phyloP scores from a whole-genome alignment of 2,888 invertebrate genomes.

The Nemotelus nigrinus region DNA sequence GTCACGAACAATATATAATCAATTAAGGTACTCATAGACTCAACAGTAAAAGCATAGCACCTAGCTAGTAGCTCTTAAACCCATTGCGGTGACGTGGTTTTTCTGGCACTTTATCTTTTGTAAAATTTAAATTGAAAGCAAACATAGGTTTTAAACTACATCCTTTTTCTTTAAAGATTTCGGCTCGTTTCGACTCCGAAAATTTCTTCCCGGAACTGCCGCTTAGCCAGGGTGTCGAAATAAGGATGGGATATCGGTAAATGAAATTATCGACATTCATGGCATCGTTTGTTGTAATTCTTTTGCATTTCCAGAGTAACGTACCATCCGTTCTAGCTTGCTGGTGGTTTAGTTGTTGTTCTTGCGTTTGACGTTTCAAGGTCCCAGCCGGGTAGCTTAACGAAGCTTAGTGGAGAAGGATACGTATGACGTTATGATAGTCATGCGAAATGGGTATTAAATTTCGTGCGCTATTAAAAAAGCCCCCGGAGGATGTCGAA shows the following conservation, averaged over 20 bases:
- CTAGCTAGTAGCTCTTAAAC: neutral
- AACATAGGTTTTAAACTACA: conserved; percentile 1
- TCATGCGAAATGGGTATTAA: neutral
- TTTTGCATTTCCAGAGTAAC: conserved; percentile 16
- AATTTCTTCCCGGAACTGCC: neutral
- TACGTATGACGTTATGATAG: neutral
- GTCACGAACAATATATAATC: too few relatives aligned
- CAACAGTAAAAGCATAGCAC: neutral
- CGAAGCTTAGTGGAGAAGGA: too few relatives aligned
- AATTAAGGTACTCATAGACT: too few relatives aligned
- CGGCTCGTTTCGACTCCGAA: neutral
- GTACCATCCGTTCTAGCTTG: too few relatives aligned
- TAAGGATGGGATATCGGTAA: neutral
- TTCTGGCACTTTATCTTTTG: neutral
- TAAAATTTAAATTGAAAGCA: conserved; percentile 38
- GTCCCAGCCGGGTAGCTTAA: too few relatives aligned
- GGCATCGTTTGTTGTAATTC: conserved; percentile 14
- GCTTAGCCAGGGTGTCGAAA: neutral
- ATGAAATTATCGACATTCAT: conserved; percentile 28
- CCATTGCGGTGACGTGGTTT: neutral
- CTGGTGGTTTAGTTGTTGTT: neutral
- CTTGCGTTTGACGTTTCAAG: neutral
- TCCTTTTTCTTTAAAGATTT: neutral
- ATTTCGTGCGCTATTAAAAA: neutral
- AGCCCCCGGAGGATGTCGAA: neutral